phyloP scores from a whole-genome alignment of 2,113 vertebrate species.

The Atherinomorus stipes region DNA sequence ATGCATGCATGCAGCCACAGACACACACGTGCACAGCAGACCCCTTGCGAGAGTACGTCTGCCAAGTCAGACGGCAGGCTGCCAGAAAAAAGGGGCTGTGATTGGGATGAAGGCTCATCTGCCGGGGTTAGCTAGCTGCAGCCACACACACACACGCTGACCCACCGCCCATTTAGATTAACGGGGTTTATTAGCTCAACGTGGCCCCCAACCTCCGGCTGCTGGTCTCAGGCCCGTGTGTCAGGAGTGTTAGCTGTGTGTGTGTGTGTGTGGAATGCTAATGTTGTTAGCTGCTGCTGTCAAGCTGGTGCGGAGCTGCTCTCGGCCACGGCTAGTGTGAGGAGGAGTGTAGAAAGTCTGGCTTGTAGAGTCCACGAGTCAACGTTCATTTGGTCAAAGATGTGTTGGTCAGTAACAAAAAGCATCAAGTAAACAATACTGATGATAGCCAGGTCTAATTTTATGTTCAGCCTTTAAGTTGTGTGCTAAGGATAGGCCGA shows the following conservation, averaged over 20 bases:
- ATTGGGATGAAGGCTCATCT: conserved; percentile 81
- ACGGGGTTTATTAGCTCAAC: conserved; percentile 80
- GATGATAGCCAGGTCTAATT: neutral
- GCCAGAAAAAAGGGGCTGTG: conserved; percentile 81
- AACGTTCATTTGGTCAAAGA: conserved; percentile 1
- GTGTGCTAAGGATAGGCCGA: too few relatives aligned
- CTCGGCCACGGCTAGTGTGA: conserved; percentile 48
- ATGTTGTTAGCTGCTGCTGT: conserved; percentile 53
- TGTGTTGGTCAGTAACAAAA: neutral
- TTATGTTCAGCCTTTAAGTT: neutral
- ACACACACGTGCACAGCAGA: conserved; percentile 63
- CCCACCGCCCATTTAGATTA: conserved; percentile 69
- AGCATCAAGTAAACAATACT: neutral
- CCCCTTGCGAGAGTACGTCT: conserved; percentile 74
- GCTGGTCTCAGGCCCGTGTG: conserved; percentile 50
- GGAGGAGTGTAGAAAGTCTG: conserved; percentile 21
- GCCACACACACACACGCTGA: conserved; percentile 48
- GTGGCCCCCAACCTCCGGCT: conserved; percentile 52
- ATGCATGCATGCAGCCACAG: conserved; percentile 32
- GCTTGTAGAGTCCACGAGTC: conserved; percentile 7
- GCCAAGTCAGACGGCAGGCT: conserved; percentile 84
- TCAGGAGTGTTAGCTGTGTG: conserved; percentile 26
- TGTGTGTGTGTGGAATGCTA: conserved; percentile 40
- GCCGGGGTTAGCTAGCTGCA: conserved; percentile 72
- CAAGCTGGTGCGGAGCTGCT: conserved; percentile 25